Base-by-base conservation (phyloP, 35 echinoderm and acorn worm genomes). In the Diadema setosum region DNA sequence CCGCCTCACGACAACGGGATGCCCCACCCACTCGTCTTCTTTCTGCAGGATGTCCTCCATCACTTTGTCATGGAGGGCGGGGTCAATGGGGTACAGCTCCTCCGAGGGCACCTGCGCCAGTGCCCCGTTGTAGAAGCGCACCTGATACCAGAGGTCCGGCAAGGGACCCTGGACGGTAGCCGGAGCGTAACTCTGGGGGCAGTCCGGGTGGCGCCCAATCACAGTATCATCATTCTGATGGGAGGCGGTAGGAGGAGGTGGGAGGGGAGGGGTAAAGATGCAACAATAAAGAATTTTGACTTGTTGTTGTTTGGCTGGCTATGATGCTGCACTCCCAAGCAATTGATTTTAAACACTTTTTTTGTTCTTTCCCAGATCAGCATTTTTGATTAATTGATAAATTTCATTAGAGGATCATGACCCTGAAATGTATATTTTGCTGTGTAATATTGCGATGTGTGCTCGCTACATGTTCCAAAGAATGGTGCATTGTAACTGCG, bases 131-230 rank as follows among this genome's bases (percentile, higher is more conserved):
- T 99, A 99, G 90, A 94, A 99, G 21, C 58, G 45, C 18, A 99
- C 88, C 29, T 99, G 89, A 75, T 85, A 94, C 96, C 96, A 99
- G 7, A 94, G 85, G 58, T 94, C 90, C 18, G 88, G 89, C 27
- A 90, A 83, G 23, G 73, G 26, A 12, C 85, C 78, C n/a, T 57
- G 36, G 63, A 99, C 60, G 29, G 70, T 83, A 42, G 84, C 96
- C 35, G 96, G 96, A 11, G 88, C 93, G 67, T 94, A 99, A 12
- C 93, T 85, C 59, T 37, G 84, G 2, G 96, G 86, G 46, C 85
- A 92, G 16, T 91, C 86, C 17, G 96, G 96, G 49, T 99, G 96
- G 0, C 94, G 82, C 14, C 89, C 96, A 7, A 99, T 75, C 2
- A 99, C 93, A 25, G 81, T 86, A 42, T 99, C 89, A 27, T 78